These are phyloP conservation scores for Pseudorectes ferrugineus DNA, from an alignment of 2,113 vertebrate genomes.

Conservation along the genomic window DNA sequence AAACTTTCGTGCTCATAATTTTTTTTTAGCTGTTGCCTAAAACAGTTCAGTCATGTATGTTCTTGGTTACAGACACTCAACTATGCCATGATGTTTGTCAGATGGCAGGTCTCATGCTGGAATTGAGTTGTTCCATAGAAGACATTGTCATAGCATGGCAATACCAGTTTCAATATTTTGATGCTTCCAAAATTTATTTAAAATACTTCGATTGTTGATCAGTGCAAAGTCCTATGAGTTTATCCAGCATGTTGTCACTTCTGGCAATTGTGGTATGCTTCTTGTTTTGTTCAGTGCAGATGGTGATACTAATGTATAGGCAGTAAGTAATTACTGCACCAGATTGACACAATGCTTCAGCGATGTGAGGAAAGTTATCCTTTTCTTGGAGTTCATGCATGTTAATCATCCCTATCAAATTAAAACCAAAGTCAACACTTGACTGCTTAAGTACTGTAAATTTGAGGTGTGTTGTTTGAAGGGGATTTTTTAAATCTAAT, in stretches of 20 bases:
- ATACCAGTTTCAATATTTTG: slow-evolving; percentile 14
- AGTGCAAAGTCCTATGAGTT: neutral
- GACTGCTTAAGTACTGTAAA: neutral
- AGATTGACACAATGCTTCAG: neutral
- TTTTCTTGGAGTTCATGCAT: neutral
- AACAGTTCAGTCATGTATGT: neutral
- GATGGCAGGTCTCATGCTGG: neutral
- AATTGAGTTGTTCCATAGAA: slow-evolving; percentile 11
- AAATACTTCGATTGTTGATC: neutral
- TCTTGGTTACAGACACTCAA: neutral
- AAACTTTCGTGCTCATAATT: neutral
- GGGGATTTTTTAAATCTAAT: neutral
- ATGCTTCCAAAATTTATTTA: neutral
- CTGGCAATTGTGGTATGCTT: neutral
- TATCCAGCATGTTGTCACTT: neutral
- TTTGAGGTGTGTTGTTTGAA: neutral
- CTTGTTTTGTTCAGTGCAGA: neutral
- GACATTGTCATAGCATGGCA: neutral
- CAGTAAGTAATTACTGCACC: neutral
- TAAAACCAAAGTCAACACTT: neutral
- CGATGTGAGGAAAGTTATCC: neutral
- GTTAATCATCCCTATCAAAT: neutral
- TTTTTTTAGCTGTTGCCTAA: neutral
- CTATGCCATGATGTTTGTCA: neutral
- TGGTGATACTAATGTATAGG: neutral